Base-by-base conservation (phyloP, 2,888 invertebrate species). In the Scotopteryx bipunctaria region DNA sequence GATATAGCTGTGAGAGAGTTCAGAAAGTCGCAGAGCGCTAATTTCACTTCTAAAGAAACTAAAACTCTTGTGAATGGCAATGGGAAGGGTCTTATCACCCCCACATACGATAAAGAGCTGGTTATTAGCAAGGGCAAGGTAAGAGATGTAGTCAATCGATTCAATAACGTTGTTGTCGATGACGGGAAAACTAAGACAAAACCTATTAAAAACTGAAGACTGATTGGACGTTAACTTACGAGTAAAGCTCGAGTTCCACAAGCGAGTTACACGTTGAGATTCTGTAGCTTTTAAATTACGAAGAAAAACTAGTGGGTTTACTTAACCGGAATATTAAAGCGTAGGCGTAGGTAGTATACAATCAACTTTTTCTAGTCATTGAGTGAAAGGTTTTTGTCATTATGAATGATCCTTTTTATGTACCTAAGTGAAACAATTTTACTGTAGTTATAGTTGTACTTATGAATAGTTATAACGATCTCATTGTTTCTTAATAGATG, bases 91-190 rank as follows among this genome's bases (percentile, higher is more conserved):
- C 66, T 82, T 48, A 85, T 86, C 14, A 88, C 85, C 0, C 87
- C 90, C 0, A 86, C 82, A 0, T 88, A 89, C 45, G 89, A 89
- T 45, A 88, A 85, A 52, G 87, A 83, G 61, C 73, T 88, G 5
- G 86, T 89, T 0, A 88, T 90, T 41, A 87, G 83, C 61, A 90
- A 87, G 70, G 89, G 90, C 0, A 90, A 87, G 61, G 91, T 91
- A 1, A 77, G 90, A 53, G 90, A 91, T 57, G 91, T 89, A 0
- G 89, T 91, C 0, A 89, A 91, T 37, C 79, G 81, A 71, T 83
- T 91, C 43, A 91, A 91, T 53, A 86, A 69, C 19, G 73, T 76
- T 40, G 76, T 79, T 11, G 76, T 56, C 3, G 65, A 63, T 5
- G 69, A 67, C 6, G 62, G 66, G 36, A 61, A 62, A 5, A 64